phyloP scores from a whole-genome alignment of 2,888 invertebrate genomes.

The Drosophila villosipedis region DNA sequence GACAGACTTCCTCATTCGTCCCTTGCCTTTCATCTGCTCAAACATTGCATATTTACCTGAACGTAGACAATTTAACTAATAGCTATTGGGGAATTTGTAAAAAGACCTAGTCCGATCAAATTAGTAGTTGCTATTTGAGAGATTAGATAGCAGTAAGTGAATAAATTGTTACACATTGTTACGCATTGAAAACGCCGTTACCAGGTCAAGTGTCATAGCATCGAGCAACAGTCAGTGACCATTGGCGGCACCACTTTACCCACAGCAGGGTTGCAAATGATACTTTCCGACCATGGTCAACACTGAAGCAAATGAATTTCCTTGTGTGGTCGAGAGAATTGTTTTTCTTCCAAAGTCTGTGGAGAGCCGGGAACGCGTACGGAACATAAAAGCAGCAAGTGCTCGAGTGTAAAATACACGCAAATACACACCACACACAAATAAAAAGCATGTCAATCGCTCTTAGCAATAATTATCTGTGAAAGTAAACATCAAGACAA shows the following conservation, averaged over 20 bases:
- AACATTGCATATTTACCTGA: conserved; percentile 7
- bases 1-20: conserved; percentile 9
- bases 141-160: conserved; percentile 31
- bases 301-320: conserved; percentile 6
- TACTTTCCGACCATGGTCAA: conserved; percentile 10
- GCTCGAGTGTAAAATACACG: not conserved
- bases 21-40: not conserved
- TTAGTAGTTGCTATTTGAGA: conserved; percentile 9
- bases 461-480: conserved; percentile 13
- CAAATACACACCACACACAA: conserved; percentile 31
- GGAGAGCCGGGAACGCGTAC: conserved; percentile 71
- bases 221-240: not conserved
- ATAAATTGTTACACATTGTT: not conserved
- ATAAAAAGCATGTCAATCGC: conserved; percentile 22
- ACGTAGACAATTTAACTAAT: not conserved
- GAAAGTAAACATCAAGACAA: conserved; percentile 51
- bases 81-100: not conserved
- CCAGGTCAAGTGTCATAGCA: not conserved
- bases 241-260: not conserved
- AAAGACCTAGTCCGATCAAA: not conserved
- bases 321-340: conserved; percentile 36
- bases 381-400: conserved; percentile 28
- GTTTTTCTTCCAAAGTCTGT: conserved; percentile 69
- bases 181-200: conserved; percentile 29
- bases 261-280: conserved; percentile 1